Conservation (phyloP, 2,888 invertebrate genomes). For the Drosophila diplacantha region DNA sequence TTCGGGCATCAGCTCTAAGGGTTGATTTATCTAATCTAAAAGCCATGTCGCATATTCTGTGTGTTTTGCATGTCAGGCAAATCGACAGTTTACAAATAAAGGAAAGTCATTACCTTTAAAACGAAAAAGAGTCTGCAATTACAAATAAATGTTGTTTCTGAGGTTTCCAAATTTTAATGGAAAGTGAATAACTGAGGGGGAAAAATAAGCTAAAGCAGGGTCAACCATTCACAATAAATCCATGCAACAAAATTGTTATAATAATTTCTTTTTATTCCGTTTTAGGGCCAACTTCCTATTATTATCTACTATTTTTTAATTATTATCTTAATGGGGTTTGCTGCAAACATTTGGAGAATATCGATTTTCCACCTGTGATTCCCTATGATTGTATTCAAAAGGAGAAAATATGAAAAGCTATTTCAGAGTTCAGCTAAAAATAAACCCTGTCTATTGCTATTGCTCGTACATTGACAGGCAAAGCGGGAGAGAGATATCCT, state of each 20-base stretch:
- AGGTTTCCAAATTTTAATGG: background rate
- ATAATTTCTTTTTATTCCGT: background rate
- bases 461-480: no score
- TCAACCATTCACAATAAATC: background rate
- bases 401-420: no score
- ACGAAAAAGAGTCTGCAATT: background rate
- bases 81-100: conserved; percentile 5
- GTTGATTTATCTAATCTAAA: conserved; percentile 1
- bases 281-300: background rate
- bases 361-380: no score
- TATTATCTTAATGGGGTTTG: background rate
- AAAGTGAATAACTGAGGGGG: background rate
- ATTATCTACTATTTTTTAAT: background rate
- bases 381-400: background rate
- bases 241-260: no score
- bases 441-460: no score
- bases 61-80: conserved; percentile 4
- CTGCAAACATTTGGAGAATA: background rate
- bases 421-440: no score
- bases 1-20: background rate
- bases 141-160: background rate
- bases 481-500: no score
- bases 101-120: background rate
- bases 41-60: conserved; percentile 1
- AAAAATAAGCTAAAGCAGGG: no score